A percentile compares a stretch with the other conserved stretches of the same genome.
phyloP scores from a whole-genome alignment of 1,140 invertebrate genomes.

The Caenorhabditis briggsae region DNA sequence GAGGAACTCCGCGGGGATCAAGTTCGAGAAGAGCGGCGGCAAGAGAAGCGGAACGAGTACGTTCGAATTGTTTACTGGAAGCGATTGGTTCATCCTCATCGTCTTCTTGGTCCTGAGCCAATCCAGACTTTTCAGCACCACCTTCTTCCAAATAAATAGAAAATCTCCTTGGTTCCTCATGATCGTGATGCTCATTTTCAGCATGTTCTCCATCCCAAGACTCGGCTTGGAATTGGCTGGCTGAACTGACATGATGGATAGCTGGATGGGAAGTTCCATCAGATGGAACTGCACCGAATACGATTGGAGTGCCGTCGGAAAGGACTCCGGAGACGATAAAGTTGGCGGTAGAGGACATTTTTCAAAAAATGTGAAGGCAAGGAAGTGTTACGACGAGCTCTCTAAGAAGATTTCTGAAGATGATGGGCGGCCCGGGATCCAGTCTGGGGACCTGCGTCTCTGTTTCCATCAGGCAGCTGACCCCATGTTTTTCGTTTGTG shows the following conservation, averaged over 20 bases:
- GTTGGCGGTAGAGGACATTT: conserved; percentile 29
- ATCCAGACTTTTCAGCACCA: conserved; percentile 3
- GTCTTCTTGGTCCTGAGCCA: conserved; percentile 2
- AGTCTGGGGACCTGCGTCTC: conserved; percentile 48
- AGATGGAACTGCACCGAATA: conserved; percentile 58
- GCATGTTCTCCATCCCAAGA: conserved; percentile 67
- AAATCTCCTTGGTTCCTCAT: conserved; percentile 50
- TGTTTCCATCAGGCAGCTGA: conserved; percentile 20
- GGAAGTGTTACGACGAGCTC: conserved; percentile 10
- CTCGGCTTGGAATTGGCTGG: conserved; percentile 66
- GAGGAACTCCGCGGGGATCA: conserved; percentile 59
- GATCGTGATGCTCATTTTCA: conserved; percentile 54
- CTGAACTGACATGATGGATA: conserved; percentile 60
- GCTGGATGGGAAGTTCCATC: conserved; percentile 32
- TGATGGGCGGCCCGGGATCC: conserved; percentile 49
- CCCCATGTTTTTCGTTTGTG: conserved; percentile 51
- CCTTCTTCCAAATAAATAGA: conserved; percentile 41
- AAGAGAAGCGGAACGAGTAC: conserved; percentile 64
- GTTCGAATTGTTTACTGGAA: conserved; percentile 62
- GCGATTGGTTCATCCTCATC: conserved; percentile 64
- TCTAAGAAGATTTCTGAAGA: conserved; percentile 25
- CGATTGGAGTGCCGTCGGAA: conserved; percentile 60
- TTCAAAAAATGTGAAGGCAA: neutral
- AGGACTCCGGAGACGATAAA: conserved; percentile 64
- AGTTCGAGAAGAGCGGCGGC: conserved; percentile 64